Percentiles rank a stretch among this genome's conserved stretches.
phyloP scores from a whole-genome alignment of 2,888 invertebrate species.

The Nematopogon swammerdamellus region DNA sequence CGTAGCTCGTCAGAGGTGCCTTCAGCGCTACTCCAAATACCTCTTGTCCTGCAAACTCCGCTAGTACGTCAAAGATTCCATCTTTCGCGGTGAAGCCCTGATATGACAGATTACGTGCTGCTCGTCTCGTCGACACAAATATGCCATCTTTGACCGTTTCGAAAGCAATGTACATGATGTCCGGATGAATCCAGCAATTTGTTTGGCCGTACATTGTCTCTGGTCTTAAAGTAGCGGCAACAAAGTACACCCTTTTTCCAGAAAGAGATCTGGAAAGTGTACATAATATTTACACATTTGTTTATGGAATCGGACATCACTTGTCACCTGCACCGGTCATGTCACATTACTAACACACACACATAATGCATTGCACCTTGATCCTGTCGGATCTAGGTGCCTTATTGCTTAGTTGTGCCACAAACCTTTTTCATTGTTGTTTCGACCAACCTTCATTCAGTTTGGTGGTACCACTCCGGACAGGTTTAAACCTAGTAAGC shows the following conservation, averaged over 20 bases:
- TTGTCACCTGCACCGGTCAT: too few relatives aligned
- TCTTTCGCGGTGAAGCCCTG: constrained; percentile 85
- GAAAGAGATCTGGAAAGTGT: constrained; percentile 47
- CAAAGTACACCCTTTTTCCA: constrained; percentile 69
- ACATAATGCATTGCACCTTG: too few relatives aligned
- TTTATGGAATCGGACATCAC: too few relatives aligned
- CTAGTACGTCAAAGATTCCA: constrained; percentile 71
- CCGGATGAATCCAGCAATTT: constrained; percentile 97
- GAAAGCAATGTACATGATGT: constrained; percentile 90
- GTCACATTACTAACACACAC: too few relatives aligned
- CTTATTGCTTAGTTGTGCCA: too few relatives aligned
- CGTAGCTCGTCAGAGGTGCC: constrained; percentile 82
- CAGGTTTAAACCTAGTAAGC: too few relatives aligned
- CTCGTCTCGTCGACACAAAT: constrained; percentile 82
- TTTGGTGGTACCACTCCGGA: too few relatives aligned
- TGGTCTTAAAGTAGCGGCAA: constrained; percentile 96
- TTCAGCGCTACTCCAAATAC: constrained; percentile 80
- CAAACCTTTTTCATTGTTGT: too few relatives aligned
- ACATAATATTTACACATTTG: not conserved
- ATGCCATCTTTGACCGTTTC: constrained; percentile 69
- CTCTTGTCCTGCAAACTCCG: constrained; percentile 67
- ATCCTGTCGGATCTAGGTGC: too few relatives aligned
- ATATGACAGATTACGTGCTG: constrained; percentile 94
- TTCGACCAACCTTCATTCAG: too few relatives aligned
- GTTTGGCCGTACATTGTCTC: constrained; percentile 99